These are phyloP conservation scores for Drosophila lutescens DNA, from an alignment of 2,888 invertebrate species.

Conservation along the genomic window DNA sequence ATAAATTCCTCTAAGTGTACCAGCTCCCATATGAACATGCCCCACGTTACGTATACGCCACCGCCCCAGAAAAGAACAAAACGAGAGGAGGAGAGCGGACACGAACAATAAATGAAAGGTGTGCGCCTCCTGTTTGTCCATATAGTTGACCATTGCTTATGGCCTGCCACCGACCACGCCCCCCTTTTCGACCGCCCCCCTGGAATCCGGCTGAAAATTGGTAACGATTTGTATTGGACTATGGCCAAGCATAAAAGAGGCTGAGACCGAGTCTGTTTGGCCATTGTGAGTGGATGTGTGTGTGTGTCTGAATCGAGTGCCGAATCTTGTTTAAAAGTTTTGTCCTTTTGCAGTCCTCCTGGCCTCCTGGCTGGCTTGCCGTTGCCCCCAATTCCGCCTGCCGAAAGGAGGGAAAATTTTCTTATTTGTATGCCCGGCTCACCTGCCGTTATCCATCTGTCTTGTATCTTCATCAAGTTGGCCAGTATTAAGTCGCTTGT, in stretches of 20 bases:
- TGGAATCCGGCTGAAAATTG: conserved; percentile 74
- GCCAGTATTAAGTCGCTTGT: conserved; percentile 76
- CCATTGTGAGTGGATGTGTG: conserved; percentile 38
- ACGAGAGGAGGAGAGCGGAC: conserved; percentile 15
- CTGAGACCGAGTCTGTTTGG: conserved; percentile 33
- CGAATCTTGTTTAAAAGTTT: conserved; percentile 64
- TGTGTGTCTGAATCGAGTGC: conserved; percentile 11
- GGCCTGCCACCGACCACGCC: conserved; percentile 39
- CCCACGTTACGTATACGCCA: conserved; percentile 50
- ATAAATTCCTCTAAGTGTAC: conserved; percentile 6
- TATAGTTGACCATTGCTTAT: conserved; percentile 79
- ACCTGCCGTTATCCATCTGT: conserved; percentile 78
- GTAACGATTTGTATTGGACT: conserved; percentile 76
- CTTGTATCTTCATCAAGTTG: conserved; percentile 78
- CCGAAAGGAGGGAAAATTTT: conserved; percentile 55
- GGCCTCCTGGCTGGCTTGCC: background rate
- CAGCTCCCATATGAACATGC: conserved; percentile 37
- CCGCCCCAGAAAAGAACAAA: conserved; percentile 5
- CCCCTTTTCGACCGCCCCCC: conserved; percentile 16
- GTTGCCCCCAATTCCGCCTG: conserved; percentile 1
- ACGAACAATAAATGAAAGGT: conserved; percentile 75
- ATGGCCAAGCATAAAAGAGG: conserved; percentile 61
- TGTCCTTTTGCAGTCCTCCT: conserved; percentile 28
- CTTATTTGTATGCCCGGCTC: conserved; percentile 77
- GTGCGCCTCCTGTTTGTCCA: conserved; percentile 72